Conservation (phyloP, 2,797 vertebrate species). For the Zalophus californianus region DNA sequence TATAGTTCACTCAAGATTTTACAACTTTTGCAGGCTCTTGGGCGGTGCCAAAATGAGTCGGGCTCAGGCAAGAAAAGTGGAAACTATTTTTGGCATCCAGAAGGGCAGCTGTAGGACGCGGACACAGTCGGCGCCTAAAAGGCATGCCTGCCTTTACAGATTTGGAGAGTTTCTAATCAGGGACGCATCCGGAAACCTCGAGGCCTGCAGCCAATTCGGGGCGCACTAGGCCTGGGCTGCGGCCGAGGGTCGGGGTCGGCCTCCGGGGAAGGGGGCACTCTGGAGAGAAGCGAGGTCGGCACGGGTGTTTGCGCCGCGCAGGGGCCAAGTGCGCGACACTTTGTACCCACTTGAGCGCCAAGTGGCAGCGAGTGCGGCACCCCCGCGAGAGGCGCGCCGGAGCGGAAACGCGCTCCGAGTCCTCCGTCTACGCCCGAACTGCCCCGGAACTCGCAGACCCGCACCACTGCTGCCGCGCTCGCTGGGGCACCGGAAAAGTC, state of each 20-base stretch:
- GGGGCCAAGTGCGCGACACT: accelerated
- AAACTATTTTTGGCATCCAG: conserved; percentile 74
- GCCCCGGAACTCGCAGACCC: not conserved
- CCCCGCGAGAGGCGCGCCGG: not conserved
- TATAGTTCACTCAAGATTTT: conserved; percentile 82
- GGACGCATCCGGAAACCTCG: conserved; percentile 37
- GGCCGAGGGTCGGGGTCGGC: not conserved
- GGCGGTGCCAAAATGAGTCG: conserved; percentile 73
- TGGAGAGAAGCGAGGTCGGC: not conserved
- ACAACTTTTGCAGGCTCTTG: conserved; percentile 80
- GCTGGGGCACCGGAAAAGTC: not conserved
- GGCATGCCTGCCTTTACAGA: conserved; percentile 59
- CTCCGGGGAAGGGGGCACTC: not conserved
- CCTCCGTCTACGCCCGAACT: accelerated
- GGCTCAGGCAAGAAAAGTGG: conserved; percentile 73
- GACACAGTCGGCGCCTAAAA: conserved; percentile 76
- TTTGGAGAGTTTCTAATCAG: conserved; percentile 64
- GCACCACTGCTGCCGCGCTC: not conserved
- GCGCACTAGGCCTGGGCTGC: not conserved
- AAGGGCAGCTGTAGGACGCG: conserved; percentile 49
- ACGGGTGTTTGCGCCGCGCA: not conserved
- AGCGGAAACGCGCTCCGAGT: not conserved
- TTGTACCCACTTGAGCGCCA: accelerated
- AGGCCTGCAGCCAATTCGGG: conserved; percentile 73
- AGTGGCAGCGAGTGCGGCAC: accelerated